Evolutionary conservation across 2,797 vertebrate species (phyloP), one percentile per base, ranked within the genome.

Genomic region (Sylvilagus floridanus): DNA sequence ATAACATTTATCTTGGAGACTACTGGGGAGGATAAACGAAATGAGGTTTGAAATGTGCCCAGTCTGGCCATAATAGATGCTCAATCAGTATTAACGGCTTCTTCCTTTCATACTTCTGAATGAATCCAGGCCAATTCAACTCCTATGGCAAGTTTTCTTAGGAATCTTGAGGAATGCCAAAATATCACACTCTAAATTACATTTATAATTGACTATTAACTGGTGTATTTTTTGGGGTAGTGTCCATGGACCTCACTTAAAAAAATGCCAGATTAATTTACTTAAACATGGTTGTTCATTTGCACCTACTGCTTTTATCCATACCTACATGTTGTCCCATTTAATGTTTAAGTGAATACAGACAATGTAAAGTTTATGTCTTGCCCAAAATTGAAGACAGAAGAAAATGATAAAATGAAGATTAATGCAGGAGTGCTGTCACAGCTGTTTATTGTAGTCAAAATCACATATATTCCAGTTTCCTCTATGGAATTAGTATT

Each of bases 351-450:
- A 77, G 13, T 75, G n/a, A 50, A 68, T 77, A 11, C 7, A 63
- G 3, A 32, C 5, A 66, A 13, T 32, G 4, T 60, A 82, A 77
- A 11, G 24, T 72, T 2, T 3, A 12, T 22, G 14, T 35, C 19
- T 26, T 86, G 5, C 26, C 35, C 84, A 12, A 57, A 83, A 84
- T 30, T 84, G 79, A 79, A 8, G 91, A 50, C 6, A 62, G 14
- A 88, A 35, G 28, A 69, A 95, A 89, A 84, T 17, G 9, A 81
- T 57, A 94, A 92, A 91, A 6, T 1, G 84, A 95, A 89, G 17
- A 81, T 24, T 16, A 12, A 86, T 68, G 88, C 2, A 30, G 65
- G 78, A 82, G 47, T 9, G 14, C 5, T 86, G 3, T 30, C 79
- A 7, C 1, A 50, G 8, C 0, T 79, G 72, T 1, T 84, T 90